Evolutionary conservation across 1,140 invertebrate species (phyloP), one percentile per base, ranked within the genome.

Genomic region (Theocolax elegans): DNA sequence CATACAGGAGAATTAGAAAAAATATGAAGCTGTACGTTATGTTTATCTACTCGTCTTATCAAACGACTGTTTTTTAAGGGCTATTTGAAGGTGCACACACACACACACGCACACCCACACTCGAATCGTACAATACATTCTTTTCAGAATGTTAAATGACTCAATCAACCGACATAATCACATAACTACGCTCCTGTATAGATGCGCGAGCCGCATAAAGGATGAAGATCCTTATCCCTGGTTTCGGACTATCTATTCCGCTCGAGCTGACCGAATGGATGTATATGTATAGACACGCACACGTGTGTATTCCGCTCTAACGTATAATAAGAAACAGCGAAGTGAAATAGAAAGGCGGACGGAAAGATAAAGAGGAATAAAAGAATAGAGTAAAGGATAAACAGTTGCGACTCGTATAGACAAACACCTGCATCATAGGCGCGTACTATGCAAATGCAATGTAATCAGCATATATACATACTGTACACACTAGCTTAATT

Each of bases 81-180:
- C n/a, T n/a, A n/a, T n/a, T n/a, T n/a, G n/a, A n/a, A n/a, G n/a
- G 53, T 15, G 13, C 51, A 3, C 23, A 21, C 4, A 35, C 10
- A 10, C 12, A 31, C 10, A 54, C 12, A 31, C 7, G n/a, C 48
- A 7, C 21, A 51, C 21, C 3, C 4, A 44, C 13, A 42, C n/a
- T n/a, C 56, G 15, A 59, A 59, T 59, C 56, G 56, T n/a, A 59
- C 42, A 42, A 59, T 19, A 44, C 56, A 17, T 38, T 40, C 56
- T 40, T 44, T 44, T 59, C 38, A 48, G 59, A 13, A 48, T 62
- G 42, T 62, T 48, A 62, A 48, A 62, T 62, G 42, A 42, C 59
- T 62, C 56, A 59, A 59, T 59, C 56, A 59, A 35, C 35, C 21
- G 31, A 19, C 23, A 59, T 21, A 59, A 62, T 62, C 23, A 38